Conservation (phyloP, 2,888 invertebrate genomes). For the Thymelicus sylvestris region DNA sequence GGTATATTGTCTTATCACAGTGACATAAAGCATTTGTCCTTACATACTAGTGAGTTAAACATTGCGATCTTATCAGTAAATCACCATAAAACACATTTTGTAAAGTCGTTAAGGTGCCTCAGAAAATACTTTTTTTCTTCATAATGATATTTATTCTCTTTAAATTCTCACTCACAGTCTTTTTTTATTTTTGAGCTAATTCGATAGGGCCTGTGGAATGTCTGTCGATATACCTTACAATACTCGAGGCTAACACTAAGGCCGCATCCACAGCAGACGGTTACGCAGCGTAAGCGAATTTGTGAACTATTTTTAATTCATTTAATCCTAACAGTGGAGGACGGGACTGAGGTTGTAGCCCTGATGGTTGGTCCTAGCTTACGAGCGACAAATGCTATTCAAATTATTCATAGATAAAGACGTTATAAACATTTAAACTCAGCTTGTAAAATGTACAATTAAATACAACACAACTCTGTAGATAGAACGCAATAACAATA, state of each 20-base stretch:
- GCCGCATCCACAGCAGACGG: constrained; percentile 26
- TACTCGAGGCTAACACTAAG: constrained; percentile 41
- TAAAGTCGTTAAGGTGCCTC: constrained; percentile 79
- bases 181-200: constrained; percentile 76
- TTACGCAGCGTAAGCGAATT: constrained; percentile 29
- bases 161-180: constrained; percentile 79
- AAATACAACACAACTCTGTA: too few species aligned
- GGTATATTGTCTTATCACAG: constrained; percentile 81
- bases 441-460: too few species aligned
- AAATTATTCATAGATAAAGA: too few species aligned
- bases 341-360: too few species aligned
- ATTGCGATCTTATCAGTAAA: constrained; percentile 80
- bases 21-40: constrained; percentile 83
- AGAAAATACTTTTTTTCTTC: constrained; percentile 73
- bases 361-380: too few species aligned
- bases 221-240: constrained; percentile 60
- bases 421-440: too few species aligned
- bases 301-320: neutral
- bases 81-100: constrained; percentile 79
- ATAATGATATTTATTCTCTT: constrained; percentile 70
- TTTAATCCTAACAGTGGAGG: too few species aligned
- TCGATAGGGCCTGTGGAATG: constrained; percentile 79
- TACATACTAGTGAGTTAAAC: constrained; percentile 82
- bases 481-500: too few species aligned
- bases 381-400: too few species aligned